These are phyloP conservation scores for Phallusia fumigata DNA, from an alignment of 23 tunicate species.

Conservation along the genomic window DNA sequence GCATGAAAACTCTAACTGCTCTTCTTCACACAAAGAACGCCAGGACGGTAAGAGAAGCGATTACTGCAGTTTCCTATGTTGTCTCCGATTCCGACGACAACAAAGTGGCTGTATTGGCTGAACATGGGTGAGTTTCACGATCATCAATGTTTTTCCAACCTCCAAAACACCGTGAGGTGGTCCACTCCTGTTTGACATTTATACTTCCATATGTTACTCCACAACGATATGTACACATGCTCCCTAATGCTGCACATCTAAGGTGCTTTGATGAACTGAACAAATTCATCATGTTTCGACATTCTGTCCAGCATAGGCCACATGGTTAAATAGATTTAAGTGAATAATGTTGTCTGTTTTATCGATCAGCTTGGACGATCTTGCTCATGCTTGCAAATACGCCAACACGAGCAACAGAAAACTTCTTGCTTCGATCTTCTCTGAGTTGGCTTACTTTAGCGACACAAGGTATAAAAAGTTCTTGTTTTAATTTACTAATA, in stretches of 20 bases:
- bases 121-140: constrained; percentile 58
- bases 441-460: constrained; percentile 70
- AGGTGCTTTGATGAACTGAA: no score
- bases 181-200: no score
- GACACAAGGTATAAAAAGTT: constrained; percentile 42
- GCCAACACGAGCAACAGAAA: constrained; percentile 46
- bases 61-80: constrained; percentile 75
- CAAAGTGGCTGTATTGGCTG: constrained; percentile 53
- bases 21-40: constrained; percentile 68
- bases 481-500: background rate
- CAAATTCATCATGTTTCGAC: no score
- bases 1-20: constrained; percentile 71
- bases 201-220: no score
- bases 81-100: constrained; percentile 85
- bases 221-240: no score
- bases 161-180: no score
- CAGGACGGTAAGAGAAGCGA: constrained; percentile 69
- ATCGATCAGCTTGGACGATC: constrained; percentile 58
- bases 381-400: constrained; percentile 64
- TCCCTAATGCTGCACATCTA: no score
- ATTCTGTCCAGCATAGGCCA: no score
- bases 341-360: background rate
- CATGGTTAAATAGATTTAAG: background rate
- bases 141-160: background rate
- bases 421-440: constrained; percentile 56